Evolutionary conservation across 2,888 invertebrate genomes (phyloP).

Genomic region (Deilephila elpenor): DNA sequence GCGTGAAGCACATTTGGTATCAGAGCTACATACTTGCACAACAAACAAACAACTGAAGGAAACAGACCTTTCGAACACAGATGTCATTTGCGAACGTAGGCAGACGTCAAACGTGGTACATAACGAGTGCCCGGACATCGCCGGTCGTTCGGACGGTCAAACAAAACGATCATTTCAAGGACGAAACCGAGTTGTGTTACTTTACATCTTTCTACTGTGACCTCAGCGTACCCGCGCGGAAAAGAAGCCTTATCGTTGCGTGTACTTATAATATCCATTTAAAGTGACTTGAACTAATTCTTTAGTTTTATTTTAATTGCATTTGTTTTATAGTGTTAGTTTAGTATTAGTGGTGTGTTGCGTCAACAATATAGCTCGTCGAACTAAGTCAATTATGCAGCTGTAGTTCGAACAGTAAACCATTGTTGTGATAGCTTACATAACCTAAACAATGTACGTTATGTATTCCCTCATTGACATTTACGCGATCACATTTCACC

Average conservation of each 20-base stretch:
- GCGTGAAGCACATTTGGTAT: conserved; percentile 28
- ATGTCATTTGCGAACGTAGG: conserved; percentile 17
- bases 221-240: conserved; percentile 10
- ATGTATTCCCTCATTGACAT: not conserved
- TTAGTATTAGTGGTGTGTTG: too few species aligned
- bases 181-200: conserved; percentile 25
- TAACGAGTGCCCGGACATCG: conserved; percentile 16
- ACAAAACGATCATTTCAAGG: conserved; percentile 28
- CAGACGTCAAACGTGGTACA: not conserved
- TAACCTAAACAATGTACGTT: not conserved
- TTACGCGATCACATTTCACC: not conserved
- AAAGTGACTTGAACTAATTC: conserved; percentile 20
- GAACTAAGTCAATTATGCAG: not conserved
- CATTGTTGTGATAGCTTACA: not conserved
- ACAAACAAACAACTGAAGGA: conserved; percentile 25
- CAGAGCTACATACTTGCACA: conserved; percentile 24
- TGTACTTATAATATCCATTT: not conserved
- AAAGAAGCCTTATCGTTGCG: conserved; percentile 14
- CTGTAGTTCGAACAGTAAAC: not conserved
- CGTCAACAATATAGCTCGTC: not conserved
- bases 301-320: conserved; percentile 27
- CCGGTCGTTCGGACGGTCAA: conserved; percentile 24
- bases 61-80: conserved; percentile 12
- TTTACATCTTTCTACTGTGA: conserved; percentile 28
- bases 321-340: not conserved